Evolutionary conservation across 2,797 vertebrate genomes (phyloP).

Genomic region (Argyrosomus regius): DNA sequence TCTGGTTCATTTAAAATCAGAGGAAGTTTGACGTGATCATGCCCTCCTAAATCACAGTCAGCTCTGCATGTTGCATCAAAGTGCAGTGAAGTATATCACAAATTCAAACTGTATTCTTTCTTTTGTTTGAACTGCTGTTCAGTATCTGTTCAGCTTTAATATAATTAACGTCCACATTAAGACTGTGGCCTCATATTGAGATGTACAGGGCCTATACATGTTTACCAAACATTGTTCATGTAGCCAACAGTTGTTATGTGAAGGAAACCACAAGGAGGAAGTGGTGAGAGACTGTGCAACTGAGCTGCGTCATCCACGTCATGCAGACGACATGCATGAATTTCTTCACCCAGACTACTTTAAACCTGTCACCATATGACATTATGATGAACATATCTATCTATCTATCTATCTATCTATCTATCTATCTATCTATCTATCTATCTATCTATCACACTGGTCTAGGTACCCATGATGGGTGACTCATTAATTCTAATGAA

Average conservation of each 20-base stretch:
- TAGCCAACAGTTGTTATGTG: background rate
- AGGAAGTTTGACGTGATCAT: background rate
- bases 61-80: background rate
- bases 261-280: conserved; percentile 33
- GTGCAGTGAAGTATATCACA: background rate
- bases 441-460: background rate
- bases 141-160: background rate
- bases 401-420: too few species aligned
- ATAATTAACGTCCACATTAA: too few species aligned
- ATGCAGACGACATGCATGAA: background rate
- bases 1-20: background rate
- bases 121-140: background rate
- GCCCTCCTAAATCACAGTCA: background rate
- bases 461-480: background rate
- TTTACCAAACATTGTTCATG: too few species aligned
- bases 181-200: too few species aligned
- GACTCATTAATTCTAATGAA: conserved; percentile 4
- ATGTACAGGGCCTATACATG: background rate
- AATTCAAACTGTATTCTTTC: background rate
- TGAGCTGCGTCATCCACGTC: background rate
- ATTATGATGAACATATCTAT: background rate
- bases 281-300: background rate
- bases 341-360: background rate
- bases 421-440: background rate
- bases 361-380: background rate